These are phyloP conservation scores for Acanthococcus lagerstroemiae DNA, from an alignment of 2,888 invertebrate species.

Conservation along the genomic window DNA sequence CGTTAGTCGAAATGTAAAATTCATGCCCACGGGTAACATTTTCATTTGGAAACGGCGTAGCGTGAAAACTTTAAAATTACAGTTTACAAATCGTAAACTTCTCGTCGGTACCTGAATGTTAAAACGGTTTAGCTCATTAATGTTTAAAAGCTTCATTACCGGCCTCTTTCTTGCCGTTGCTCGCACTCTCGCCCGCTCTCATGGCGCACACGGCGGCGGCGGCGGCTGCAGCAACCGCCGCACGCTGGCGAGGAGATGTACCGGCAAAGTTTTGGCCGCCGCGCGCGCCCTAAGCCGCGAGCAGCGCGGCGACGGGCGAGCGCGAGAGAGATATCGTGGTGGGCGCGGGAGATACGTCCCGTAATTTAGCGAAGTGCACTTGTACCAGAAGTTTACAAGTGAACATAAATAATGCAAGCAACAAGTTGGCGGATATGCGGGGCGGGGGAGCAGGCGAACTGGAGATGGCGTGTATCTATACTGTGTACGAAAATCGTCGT, in stretches of 20 bases:
- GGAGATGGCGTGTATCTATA: no score
- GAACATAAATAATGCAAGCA: slow-evolving; percentile 29
- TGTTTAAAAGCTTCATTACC: slow-evolving; percentile 29
- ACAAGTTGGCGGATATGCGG: slow-evolving; percentile 20
- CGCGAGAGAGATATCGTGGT: not conserved
- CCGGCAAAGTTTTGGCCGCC: not conserved
- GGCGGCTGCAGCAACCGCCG: slow-evolving; percentile 1
- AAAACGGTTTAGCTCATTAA: slow-evolving; percentile 27
- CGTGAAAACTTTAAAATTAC: slow-evolving; percentile 25
- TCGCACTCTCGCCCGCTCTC: not conserved
- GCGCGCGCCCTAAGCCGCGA: not conserved
- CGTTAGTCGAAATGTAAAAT: not conserved
- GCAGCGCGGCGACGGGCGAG: not conserved
- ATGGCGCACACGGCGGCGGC: not conserved
- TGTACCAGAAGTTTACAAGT: slow-evolving; percentile 31
- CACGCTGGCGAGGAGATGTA: not conserved
- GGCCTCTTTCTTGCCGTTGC: not conserved
- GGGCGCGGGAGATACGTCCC: slow-evolving; percentile 11
- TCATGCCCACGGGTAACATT: slow-evolving; percentile 27
- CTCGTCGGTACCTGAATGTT: slow-evolving; percentile 29
- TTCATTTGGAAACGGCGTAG: slow-evolving; percentile 14
- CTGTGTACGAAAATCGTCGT: not conserved
- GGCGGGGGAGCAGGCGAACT: no score
- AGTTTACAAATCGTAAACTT: slow-evolving; percentile 31
- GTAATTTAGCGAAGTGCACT: slow-evolving; percentile 31